Percentiles rank a stretch among this genome's conserved stretches.
These are phyloP conservation scores for Hiodon tergisus DNA, from an alignment of 2,113 vertebrate genomes.

Conservation along the genomic window DNA sequence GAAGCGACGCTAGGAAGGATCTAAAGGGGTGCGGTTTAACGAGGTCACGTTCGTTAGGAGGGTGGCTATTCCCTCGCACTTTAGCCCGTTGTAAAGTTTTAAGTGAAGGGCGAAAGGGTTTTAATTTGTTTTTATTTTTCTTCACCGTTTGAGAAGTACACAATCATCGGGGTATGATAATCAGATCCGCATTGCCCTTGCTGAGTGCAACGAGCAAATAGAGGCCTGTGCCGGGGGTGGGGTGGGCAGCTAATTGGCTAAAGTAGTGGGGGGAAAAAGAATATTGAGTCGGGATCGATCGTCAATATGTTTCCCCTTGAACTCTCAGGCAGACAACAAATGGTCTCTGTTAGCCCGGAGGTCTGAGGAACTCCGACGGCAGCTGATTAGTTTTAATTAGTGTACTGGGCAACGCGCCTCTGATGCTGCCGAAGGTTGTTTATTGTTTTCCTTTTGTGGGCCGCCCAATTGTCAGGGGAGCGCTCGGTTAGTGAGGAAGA, in stretches of 20 bases:
- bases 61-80: no score
- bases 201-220: slow-evolving; percentile 24
- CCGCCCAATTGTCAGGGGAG: background rate
- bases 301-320: slow-evolving; percentile 34
- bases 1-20: background rate
- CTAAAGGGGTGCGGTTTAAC: no score
- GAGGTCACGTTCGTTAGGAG: no score
- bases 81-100: no score
- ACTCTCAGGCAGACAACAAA: slow-evolving; percentile 31
- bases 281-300: slow-evolving; percentile 30
- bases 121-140: no score
- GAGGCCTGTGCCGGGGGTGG: background rate
- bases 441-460: slow-evolving; percentile 18
- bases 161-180: slow-evolving; percentile 9
- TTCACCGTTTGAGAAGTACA: no score
- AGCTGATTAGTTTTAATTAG: slow-evolving; percentile 39
- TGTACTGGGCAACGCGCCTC: slow-evolving; percentile 22
- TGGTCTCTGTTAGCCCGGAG: slow-evolving; percentile 12
- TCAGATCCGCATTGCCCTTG: slow-evolving; percentile 27
- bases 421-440: slow-evolving; percentile 24
- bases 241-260: slow-evolving; percentile 33
- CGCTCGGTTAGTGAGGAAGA: slow-evolving; percentile 7
- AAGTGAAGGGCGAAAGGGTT: no score
- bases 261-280: slow-evolving; percentile 22
- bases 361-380: slow-evolving; percentile 19